Evolutionary conservation across 2,113 vertebrate genomes (phyloP), one percentile per base, ranked within the genome.

Genomic region (Trogon melanurus): DNA sequence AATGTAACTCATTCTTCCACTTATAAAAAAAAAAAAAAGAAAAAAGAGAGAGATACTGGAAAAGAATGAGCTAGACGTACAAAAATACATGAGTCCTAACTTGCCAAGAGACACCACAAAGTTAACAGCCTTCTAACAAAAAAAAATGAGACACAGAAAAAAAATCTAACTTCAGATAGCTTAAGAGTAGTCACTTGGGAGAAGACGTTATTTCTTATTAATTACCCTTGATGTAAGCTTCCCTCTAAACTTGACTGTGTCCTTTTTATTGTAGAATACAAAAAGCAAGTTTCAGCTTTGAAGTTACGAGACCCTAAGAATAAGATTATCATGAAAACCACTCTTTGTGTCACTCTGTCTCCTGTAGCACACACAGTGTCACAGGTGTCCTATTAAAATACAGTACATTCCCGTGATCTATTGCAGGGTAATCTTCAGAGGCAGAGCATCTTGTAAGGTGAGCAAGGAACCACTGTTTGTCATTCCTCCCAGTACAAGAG

Each of bases 1-100:
- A 87, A 75, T 41, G 22, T 48, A 91, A 78, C 45, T 95, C 48
- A 34, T 93, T 91, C 70, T 85, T 91, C 70, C 83, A 57, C 81
- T 86, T 41, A 41, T 41, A 41, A 41, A 84, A 94, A 74, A 34
- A 13, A 23, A 34, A 26, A 32, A 38, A 56, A 67, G 47, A 29
- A 36, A 50, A 76, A 22, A 25, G 9, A 72, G 6, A 51, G 34
- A 79, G 13, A 66, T 34, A 51, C 26, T 58, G 82, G 25, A 84
- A 89, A 93, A 91, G 53, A 74, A 53, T 41, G 44, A 88, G 34
- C 65, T 78, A 92, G 91, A 84, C 60, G 18, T 81, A 53, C 45
- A 81, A 71, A 91, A 95, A 95, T 67, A 79, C 1, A 1, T 32
- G 7, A 93, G 27, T 80, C 61, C 44, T 58, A 65, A 86, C 54